Percentiles rank a stretch among this genome's conserved stretches.
Evolutionary conservation across 2,888 invertebrate species (phyloP).

Genomic region (Lamellibrachia satsuma): DNA sequence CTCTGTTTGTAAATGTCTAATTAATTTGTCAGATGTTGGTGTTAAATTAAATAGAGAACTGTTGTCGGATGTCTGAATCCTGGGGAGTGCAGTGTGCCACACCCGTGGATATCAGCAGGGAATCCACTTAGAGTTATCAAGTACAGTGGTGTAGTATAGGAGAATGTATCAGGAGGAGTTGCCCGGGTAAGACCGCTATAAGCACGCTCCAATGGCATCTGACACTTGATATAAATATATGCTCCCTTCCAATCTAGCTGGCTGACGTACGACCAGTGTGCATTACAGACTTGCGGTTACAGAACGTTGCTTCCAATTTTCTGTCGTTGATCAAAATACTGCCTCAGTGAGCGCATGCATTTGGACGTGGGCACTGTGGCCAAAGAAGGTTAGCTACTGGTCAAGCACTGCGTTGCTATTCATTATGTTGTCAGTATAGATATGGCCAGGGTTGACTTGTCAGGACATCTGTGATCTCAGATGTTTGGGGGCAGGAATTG

Average conservation of each 20-base stretch:
- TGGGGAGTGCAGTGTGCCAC: neutral
- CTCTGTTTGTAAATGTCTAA: slow-evolving; percentile 4
- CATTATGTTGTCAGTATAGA: neutral
- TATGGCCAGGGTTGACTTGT: neutral
- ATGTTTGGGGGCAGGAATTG: neutral
- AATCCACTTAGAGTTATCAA: slow-evolving; percentile 12
- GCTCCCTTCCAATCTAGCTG: neutral
- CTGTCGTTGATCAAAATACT: neutral
- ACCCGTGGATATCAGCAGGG: neutral
- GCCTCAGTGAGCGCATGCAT: neutral
- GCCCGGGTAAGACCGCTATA: neutral
- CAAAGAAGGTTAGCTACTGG: neutral
- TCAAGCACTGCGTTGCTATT: neutral
- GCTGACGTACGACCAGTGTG: neutral
- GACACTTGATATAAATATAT: neutral
- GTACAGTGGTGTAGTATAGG: neutral
- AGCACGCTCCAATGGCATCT: neutral
- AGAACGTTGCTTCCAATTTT: slow-evolving; percentile 5
- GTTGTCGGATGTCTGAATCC: neutral
- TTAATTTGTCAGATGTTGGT: slow-evolving; percentile 4
- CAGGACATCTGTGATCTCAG: neutral
- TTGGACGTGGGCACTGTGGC: neutral
- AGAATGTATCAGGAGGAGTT: neutral
- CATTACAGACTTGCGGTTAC: neutral
- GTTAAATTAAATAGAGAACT: neutral